These are phyloP conservation scores for Anoura caudifer DNA, from an alignment of 2,113 vertebrate genomes.

Conservation along the genomic window DNA sequence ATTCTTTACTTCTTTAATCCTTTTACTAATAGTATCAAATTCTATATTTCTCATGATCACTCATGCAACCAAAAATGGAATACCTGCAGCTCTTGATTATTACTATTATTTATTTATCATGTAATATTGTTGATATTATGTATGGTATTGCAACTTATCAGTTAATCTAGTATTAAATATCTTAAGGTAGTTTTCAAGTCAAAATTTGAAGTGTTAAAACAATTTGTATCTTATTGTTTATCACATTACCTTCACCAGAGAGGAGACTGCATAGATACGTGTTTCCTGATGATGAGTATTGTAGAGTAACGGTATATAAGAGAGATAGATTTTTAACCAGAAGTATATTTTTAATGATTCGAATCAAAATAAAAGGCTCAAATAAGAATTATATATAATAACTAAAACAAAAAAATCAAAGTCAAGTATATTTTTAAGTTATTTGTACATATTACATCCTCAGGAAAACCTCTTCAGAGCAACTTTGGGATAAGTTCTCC, in stretches of 20 bases:
- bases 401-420: neutral
- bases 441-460: neutral
- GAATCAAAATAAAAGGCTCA: neutral
- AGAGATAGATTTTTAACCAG: neutral
- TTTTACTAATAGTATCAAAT: neutral
- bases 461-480: neutral
- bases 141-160: neutral
- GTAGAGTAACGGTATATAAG: neutral
- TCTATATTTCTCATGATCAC: neutral
- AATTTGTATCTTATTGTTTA: neutral
- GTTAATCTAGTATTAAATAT: neutral
- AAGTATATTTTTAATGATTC: neutral
- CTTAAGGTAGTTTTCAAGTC: neutral
- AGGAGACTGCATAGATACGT: rapidly evolving
- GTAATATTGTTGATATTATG: neutral
- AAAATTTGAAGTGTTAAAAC: neutral
- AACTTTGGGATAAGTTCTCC: rapidly evolving
- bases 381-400: neutral
- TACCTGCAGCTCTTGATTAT: neutral
- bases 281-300: neutral
- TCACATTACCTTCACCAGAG: neutral
- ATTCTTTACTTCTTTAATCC: neutral
- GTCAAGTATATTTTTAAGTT: neutral
- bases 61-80: neutral
- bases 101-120: neutral